Conservation (phyloP, 2,888 invertebrate genomes). For the Meganola albula region DNA sequence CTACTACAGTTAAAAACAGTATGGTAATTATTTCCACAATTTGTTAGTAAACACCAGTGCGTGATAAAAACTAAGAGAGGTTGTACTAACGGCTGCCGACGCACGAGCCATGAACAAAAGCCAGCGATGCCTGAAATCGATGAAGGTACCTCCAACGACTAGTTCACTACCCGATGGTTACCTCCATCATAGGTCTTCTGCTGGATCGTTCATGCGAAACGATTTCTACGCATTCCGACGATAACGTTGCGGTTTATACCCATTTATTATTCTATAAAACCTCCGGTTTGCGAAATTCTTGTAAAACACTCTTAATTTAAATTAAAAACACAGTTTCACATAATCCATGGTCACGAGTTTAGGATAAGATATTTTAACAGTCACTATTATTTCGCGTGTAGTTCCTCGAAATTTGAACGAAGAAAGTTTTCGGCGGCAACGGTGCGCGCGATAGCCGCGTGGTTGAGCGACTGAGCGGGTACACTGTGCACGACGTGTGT, state of each 20-base stretch:
- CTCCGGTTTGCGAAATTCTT: constrained; percentile 19
- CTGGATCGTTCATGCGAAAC: constrained; percentile 49
- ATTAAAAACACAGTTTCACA: constrained; percentile 14
- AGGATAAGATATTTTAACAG: constrained; percentile 10
- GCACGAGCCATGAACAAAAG: constrained; percentile 55
- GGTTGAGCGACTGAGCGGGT: constrained; percentile 43
- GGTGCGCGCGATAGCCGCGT: constrained; percentile 52
- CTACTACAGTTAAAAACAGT: constrained; percentile 20
- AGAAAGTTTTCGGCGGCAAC: constrained; percentile 27
- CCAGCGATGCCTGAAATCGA: constrained; percentile 59
- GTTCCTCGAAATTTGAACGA: constrained; percentile 37
- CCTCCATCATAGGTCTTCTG: constrained; percentile 50
- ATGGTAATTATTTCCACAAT: constrained; percentile 28
- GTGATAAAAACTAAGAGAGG: constrained; percentile 16
- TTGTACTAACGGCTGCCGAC: constrained; percentile 38
- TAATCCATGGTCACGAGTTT: constrained; percentile 26
- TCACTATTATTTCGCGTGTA: constrained; percentile 24
- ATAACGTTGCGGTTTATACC: constrained; percentile 26
- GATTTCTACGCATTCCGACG: constrained; percentile 58
- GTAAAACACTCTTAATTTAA: constrained; percentile 19
- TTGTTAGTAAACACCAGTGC: constrained; percentile 35
- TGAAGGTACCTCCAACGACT: constrained; percentile 44
- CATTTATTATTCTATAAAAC: constrained; percentile 24
- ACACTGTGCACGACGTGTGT: constrained; percentile 38
- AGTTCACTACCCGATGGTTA: constrained; percentile 43